These are phyloP conservation scores for Drosophila mayaguana DNA, from an alignment of 2,888 invertebrate genomes.

Conservation along the genomic window DNA sequence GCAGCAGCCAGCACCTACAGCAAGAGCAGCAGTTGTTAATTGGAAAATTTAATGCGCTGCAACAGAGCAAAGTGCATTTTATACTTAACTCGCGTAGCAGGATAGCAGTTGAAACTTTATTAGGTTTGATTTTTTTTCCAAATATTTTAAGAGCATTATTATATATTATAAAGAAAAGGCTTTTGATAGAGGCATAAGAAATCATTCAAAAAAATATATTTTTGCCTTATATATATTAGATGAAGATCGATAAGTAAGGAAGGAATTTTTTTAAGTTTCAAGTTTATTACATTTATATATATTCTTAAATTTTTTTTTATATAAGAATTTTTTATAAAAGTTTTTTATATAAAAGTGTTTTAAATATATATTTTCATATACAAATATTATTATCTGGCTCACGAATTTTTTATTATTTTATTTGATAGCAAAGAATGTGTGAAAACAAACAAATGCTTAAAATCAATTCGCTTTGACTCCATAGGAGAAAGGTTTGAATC, in stretches of 20 bases:
- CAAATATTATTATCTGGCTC: no score
- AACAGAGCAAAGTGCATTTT: conserved; percentile 9
- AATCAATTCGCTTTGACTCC: background rate
- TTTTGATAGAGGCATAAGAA: no score
- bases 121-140: conserved; percentile 2
- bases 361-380: no score
- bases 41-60: conserved; percentile 22
- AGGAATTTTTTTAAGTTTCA: no score
- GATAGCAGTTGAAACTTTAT: background rate
- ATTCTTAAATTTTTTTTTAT: no score
- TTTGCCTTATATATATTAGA: no score
- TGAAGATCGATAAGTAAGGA: no score
- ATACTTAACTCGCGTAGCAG: background rate
- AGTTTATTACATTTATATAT: no score
- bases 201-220: no score
- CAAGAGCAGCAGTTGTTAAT: conserved; percentile 11
- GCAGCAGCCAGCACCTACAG: background rate
- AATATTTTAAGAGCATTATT: background rate
- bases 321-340: no score
- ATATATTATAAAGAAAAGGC: background rate
- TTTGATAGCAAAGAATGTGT: background rate
- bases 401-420: no score
- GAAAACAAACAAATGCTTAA: background rate
- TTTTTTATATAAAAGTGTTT: no score
- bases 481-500: background rate